Base-by-base conservation (phyloP, 2,797 vertebrate genomes). In the Oreonectes daqikongensis region DNA sequence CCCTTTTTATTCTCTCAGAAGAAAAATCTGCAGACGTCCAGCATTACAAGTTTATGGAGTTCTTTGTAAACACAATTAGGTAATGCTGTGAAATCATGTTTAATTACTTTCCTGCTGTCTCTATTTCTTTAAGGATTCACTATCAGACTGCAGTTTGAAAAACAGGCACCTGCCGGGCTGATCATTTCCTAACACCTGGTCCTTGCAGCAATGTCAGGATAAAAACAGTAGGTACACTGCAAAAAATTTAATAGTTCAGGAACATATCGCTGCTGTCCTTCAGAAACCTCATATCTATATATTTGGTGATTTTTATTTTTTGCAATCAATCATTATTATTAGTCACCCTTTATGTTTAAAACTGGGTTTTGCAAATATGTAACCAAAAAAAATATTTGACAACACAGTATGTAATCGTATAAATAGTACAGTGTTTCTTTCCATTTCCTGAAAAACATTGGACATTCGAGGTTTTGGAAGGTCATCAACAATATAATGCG, bases 61-160 rank as follows among this genome's bases (percentile, higher is more conserved):
- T 57, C 75, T 75, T 85, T 71, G 69, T 65, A 80, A 88, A 84
- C 66, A 76, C 76, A 86, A 83, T 83, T 83, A 87, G 82, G 84
- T 85, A 81, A 79, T 86, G 79, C 86, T 89, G 87, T 88, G 88
- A 90, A 91, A 92, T 90, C 70, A 82, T 79, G 82, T 85, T 84
- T 85, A 84, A 86, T 86, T 89, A 85, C 80, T 83, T 87, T 81
- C 85, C 87, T 82, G 68, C 74, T 79, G 81, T 86, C 84, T 85
- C 80, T 80, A 46, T 44, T 68, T 75, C 75, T 82, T 81, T 64
- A 42, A 72, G 48, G 64, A 73, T 69, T 80, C 50, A 26, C 32
- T 72, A 46, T 52, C 61, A 70, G 72, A 72, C 63, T 40, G 66
- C 30, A 53, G 55, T 50, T 50, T 20, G 2, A 61, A 67, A 46